phyloP scores from a whole-genome alignment of 1,140 invertebrate genomes.

The Drosophila pectinifera region DNA sequence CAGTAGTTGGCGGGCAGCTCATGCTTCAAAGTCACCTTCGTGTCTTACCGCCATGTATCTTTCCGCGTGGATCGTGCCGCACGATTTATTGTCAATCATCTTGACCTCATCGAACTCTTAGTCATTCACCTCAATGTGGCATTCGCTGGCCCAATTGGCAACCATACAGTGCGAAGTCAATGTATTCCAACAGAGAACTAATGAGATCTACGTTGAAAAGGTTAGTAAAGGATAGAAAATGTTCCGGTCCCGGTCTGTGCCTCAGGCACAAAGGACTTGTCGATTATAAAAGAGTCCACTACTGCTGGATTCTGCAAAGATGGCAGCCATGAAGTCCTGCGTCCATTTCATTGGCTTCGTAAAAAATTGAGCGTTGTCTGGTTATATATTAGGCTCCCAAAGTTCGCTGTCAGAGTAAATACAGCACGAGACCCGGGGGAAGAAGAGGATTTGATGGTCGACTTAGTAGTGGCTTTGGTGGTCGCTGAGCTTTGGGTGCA shows the following conservation, averaged over 20 bases:
- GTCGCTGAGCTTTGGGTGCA: constrained; percentile 60
- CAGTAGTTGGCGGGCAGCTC: constrained; percentile 92
- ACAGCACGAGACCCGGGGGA: constrained; percentile 37
- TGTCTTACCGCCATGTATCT: constrained; percentile 74
- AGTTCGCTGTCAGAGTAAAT: constrained; percentile 38
- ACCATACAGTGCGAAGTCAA: constrained; percentile 85
- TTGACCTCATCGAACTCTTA: constrained; percentile 89
- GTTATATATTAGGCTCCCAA: constrained; percentile 69
- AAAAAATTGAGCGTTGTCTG: constrained; percentile 48
- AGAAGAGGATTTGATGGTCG: constrained; percentile 56
- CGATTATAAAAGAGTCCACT: constrained; percentile 63
- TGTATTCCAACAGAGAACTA: constrained; percentile 86
- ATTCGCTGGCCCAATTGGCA: constrained; percentile 69
- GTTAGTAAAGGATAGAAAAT: constrained; percentile 74
- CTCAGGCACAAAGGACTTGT: constrained; percentile 73
- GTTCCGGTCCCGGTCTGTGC: constrained; percentile 52
- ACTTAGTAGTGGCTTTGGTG: constrained; percentile 66
- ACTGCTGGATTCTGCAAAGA: not conserved
- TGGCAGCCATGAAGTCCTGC: not conserved
- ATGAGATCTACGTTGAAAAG: constrained; percentile 87
- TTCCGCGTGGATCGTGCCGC: constrained; percentile 88
- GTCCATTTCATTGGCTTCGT: constrained; percentile 15
- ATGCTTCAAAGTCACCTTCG: constrained; percentile 90
- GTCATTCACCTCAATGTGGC: constrained; percentile 85
- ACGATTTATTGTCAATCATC: constrained; percentile 90